Evolutionary conservation across 2,797 vertebrate species (phyloP), one percentile per base, ranked within the genome.

Genomic region (Acomys russatus): DNA sequence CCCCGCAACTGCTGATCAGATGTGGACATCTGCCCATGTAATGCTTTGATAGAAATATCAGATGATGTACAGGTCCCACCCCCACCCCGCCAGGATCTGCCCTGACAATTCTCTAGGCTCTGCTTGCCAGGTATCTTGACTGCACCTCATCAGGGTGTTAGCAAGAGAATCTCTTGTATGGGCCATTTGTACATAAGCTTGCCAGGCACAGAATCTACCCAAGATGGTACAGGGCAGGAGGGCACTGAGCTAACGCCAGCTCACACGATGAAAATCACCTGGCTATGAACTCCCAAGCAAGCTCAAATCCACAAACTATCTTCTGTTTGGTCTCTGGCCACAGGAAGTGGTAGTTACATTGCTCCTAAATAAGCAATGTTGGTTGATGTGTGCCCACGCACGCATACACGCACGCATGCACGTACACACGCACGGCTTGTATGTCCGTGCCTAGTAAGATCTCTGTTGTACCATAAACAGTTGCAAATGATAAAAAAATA

Each of bases 401-500:
- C 20, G 4, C 70, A 38, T n/a, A 20, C 18, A 73, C 68, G n/a
- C 33, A 35, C 70, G 20, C 18, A 73, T 33, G n/a, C 33, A 35
- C 70, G 44, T 38, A 38, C 17, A 66, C 9, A 66, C 17, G 66
- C 25, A 64, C 14, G 49, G 11, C 35, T 33, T 85, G 49, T n/a
- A 56, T 70, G 28, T 92, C 70, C 87, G 63, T 80, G 28, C 79
- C 17, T 92, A 68, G n/a, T 87, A 97, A 97, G 80, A 92, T 94
- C 76, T 94, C 97, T 97, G 74, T 96, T 97, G 95, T 94, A 92
- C 83, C 17, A 96, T 97, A 98, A 98, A 98, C 94, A 98, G 97
- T 98, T 98, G 98, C 98, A 98, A 98, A 98, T 98, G 98, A 98
- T 98, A 44, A 44, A 98, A 98, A 84, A 95, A 98, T 98, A 98